A percentile compares a stretch with the other conserved stretches of the same genome.
Conservation (phyloP, 1,140 invertebrate genomes). For the Saccostrea echinata region DNA sequence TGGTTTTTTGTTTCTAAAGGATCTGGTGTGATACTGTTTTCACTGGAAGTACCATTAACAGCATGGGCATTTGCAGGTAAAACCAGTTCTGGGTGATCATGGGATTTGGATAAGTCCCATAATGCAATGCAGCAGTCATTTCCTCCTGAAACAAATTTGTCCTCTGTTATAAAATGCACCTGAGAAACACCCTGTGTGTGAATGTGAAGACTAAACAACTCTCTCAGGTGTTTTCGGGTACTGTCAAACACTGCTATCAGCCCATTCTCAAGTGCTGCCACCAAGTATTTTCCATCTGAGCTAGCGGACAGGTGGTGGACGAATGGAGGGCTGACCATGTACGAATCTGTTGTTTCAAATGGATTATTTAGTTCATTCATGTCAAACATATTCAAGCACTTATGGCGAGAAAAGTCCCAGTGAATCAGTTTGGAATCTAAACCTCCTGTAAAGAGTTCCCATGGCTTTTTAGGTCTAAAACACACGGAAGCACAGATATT, state of each 20-base stretch:
- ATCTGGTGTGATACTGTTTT: slow-evolving; percentile 57
- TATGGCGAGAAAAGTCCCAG: slow-evolving; percentile 75
- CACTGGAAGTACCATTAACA: not conserved
- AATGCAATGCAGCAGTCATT: slow-evolving; percentile 72
- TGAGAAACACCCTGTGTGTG: slow-evolving; percentile 76
- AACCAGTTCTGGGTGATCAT: slow-evolving; percentile 47
- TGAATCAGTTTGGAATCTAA: slow-evolving; percentile 75
- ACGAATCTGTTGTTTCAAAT: slow-evolving; percentile 61
- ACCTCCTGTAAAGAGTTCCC: slow-evolving; percentile 74
- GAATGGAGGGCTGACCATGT: slow-evolving; percentile 76
- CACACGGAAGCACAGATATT: slow-evolving; percentile 76
- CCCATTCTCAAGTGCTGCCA: slow-evolving; percentile 75
- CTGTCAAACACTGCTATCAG: slow-evolving; percentile 71
- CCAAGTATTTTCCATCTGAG: slow-evolving; percentile 68
- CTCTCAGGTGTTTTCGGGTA: slow-evolving; percentile 65
- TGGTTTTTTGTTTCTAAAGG: slow-evolving; percentile 57
- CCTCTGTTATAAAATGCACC: slow-evolving; percentile 69
- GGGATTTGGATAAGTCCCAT: slow-evolving; percentile 73
- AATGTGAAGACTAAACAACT: slow-evolving; percentile 69
- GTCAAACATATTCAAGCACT: slow-evolving; percentile 72
- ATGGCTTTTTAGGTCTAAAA: slow-evolving; percentile 70
- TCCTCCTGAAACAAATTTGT: slow-evolving; percentile 70
- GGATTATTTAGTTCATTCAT: slow-evolving; percentile 75
- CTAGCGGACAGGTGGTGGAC: slow-evolving; percentile 71
- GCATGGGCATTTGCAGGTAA: not conserved